Conservation (phyloP, 2,888 invertebrate species). For the Phalangium opilio region DNA sequence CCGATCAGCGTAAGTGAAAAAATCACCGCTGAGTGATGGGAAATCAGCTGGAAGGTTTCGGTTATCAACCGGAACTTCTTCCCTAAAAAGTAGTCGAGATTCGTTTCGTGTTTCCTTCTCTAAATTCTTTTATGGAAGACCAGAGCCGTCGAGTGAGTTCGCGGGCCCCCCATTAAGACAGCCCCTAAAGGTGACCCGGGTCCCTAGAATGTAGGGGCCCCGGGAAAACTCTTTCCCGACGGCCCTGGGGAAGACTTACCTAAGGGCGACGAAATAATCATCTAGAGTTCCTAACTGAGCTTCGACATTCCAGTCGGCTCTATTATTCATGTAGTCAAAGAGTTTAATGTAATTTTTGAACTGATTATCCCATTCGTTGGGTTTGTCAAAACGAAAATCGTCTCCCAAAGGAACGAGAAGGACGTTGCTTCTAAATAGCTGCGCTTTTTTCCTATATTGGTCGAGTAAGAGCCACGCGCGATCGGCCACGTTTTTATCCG, state of each 20-base stretch:
- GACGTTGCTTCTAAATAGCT: constrained; percentile 67
- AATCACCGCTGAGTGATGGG: constrained; percentile 76
- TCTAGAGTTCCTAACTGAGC: constrained; percentile 75
- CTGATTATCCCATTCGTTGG: constrained; percentile 78
- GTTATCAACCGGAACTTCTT: constrained; percentile 11
- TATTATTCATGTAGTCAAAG: constrained; percentile 70
- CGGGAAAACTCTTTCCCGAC: too few species aligned
- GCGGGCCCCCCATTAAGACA: too few species aligned
- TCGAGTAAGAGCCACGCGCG: constrained; percentile 69
- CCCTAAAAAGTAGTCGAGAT: too few species aligned
- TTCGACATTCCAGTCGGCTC: constrained; percentile 58
- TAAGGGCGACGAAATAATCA: constrained; percentile 73
- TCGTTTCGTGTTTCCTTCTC: too few species aligned
- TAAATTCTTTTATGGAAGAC: too few species aligned
- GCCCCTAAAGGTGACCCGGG: too few species aligned
- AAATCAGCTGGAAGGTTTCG: constrained; percentile 34
- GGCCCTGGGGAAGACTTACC: too few species aligned
- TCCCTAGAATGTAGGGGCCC: too few species aligned
- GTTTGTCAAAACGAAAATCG: constrained; percentile 76
- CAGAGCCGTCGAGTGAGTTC: too few species aligned
- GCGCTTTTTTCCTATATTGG: constrained; percentile 87
- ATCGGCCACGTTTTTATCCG: constrained; percentile 57
- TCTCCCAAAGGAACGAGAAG: constrained; percentile 77
- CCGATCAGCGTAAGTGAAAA: constrained; percentile 88
- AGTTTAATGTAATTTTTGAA: constrained; percentile 71